Evolutionary conservation across 1,140 invertebrate genomes (phyloP), one percentile per base, ranked within the genome.

Genomic region (Rhynchophorus ferrugineus): DNA sequence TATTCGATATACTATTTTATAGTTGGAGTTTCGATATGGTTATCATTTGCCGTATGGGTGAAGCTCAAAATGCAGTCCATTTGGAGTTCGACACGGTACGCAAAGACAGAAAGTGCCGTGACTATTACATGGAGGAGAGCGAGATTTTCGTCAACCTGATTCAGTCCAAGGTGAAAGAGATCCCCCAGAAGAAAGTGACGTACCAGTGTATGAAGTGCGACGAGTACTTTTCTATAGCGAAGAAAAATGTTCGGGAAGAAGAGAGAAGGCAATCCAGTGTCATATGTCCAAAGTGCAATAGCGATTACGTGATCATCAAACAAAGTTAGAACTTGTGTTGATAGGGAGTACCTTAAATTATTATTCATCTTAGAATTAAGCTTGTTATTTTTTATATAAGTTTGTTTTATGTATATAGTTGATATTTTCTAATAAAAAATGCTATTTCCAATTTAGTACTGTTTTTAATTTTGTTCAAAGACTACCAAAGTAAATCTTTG

Each of bases 191-290:
- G 65, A 75, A 75, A 42, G 66, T 60, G n/a, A 64, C 76, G 7
- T 82, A 76, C 57, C 74, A 74, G 51, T 83, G 81, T 60, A 75
- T 82, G 57, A 82, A 79, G 65, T 83, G 81, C 53, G 71, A 71
- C 7, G 72, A 73, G 3, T 72, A 78, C 43, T 82, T 83, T 65
- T 75, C 72, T 1, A 71, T 73, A 54, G 76, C 79, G 44, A 69
- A 63, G 2, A 70, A 71, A 44, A 65, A 65, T 45, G 49, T 61
- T 11, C 55, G 49, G 13, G 20, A 58, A 9, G 46, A 57, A 44
- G 56, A 68, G 14, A 58, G 60, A n/a, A 22, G 13, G 9, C 55
- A 68, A 14, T 57, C 60, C n/a, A 22, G 13, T 9, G 55, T 67
- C 46, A 71, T 69, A 22, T 83, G 81, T 64, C 78, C 77, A n/a